These are phyloP conservation scores for Trissonchulus sp. DNA, from an alignment of 2,888 invertebrate species.

Conservation along the genomic window DNA sequence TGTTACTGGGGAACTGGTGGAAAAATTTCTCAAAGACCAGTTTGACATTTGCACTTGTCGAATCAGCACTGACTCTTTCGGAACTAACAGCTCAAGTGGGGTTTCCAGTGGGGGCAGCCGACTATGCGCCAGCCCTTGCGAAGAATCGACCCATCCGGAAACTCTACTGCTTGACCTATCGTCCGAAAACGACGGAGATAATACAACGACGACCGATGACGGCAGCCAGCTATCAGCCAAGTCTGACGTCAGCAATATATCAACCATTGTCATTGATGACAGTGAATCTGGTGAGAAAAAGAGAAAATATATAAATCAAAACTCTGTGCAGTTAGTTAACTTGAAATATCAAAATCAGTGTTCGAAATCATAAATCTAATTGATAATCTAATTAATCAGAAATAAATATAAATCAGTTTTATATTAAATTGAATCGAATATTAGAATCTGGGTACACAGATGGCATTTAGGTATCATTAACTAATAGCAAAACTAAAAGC, in stretches of 20 bases:
- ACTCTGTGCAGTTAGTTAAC: too few species aligned
- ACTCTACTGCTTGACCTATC: background rate
- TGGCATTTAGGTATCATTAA: too few species aligned
- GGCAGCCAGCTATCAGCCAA: background rate
- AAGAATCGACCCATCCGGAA: background rate
- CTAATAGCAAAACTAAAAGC: too few species aligned
- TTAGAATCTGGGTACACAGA: too few species aligned
- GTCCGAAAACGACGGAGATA: background rate
- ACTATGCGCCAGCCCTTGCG: background rate
- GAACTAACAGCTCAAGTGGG: background rate
- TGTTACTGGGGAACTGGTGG: background rate
- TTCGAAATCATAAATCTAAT: too few species aligned
- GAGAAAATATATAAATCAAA: too few species aligned
- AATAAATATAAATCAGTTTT: too few species aligned
- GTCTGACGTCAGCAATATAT: background rate
- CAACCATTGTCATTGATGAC: background rate
- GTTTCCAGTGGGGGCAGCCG: background rate
- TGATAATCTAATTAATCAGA: too few species aligned
- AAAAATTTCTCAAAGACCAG: background rate
- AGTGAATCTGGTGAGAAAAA: too few species aligned
- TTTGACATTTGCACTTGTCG: background rate
- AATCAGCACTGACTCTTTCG: conserved; percentile 1
- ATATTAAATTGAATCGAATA: too few species aligned
- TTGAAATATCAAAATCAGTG: too few species aligned
- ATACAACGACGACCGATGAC: background rate